Base-by-base conservation (phyloP, 2,113 vertebrate species). In the Puffinus mauretanicus region DNA sequence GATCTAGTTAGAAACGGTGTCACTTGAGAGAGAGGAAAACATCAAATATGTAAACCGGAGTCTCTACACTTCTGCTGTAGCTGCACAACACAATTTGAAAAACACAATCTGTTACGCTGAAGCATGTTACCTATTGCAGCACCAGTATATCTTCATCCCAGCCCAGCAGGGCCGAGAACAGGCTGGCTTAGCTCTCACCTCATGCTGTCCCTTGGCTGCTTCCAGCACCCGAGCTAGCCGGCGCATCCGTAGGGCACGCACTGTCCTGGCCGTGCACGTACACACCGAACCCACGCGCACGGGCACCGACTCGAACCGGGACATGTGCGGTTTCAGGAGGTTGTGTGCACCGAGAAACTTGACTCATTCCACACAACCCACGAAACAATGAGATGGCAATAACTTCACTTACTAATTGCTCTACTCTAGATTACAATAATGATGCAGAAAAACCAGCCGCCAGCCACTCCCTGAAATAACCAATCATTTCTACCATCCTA, bases 191-290 rank as follows among this genome's bases (percentile, higher is more conserved):
- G 65, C 61, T 71, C 46, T 47, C 40, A 13, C 19, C 24, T 24
- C 10, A 6, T 1, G 6, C 84, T 34, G 27, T 11, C 54, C 71
- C n/a, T 30, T 2, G 24, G 51, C 55, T 34, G 26, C 40, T 32
- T 13, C 75, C 79, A 42, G 44, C 67, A 26, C 25, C 1, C 0
- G 2, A 40, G 11, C 0, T 12, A 7, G n/a, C 52, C 1, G 0
- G 36, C 3, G 16, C 38, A 26, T 16, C 71, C 18, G 0, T 0
- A 8, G 73, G 75, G 40, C 40, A 18, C 7, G 1, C 5, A 0
- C 32, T 15, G 30, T 30, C 52, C 38, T 12, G 34, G 32, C 55
- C 2, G 0, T 7, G 60, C 42, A 25, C 0, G 4, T 14, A 16
- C 34, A 5, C 51, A 10, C 7, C 17, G 2, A 44, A 22, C 20